phyloP scores from a whole-genome alignment of 2,888 invertebrate species.

The Pyrocoelia pectoralis region DNA sequence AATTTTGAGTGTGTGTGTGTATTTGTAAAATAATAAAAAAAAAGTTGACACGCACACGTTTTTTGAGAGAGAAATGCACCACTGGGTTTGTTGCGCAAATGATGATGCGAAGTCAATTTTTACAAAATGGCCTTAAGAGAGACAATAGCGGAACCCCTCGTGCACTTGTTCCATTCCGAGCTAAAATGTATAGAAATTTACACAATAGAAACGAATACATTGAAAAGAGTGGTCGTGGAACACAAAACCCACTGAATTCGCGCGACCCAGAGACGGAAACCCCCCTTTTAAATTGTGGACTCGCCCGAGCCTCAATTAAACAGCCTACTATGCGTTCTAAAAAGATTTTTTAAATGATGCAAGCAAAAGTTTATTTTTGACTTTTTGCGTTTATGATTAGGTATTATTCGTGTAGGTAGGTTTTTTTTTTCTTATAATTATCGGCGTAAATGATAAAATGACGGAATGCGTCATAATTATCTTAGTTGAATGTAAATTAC shows the following conservation, averaged over 20 bases:
- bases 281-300: constrained; percentile 54
- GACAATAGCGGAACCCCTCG: constrained; percentile 28
- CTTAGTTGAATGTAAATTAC: background rate
- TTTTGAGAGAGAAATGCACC: no score
- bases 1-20: background rate
- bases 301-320: constrained; percentile 59
- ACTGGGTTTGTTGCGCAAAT: constrained; percentile 14
- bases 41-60: constrained; percentile 18
- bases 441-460: background rate
- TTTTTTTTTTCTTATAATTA: background rate
- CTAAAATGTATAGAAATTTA: constrained; percentile 36
- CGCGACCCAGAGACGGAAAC: constrained; percentile 44
- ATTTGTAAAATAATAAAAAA: background rate
- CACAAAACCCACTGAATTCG: constrained; percentile 35
- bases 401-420: constrained; percentile 33
- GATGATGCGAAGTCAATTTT: constrained; percentile 28
- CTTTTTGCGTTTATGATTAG: constrained; percentile 37
- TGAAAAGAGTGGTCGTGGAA: constrained; percentile 38
- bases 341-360: constrained; percentile 48
- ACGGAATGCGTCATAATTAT: background rate
- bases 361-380: constrained; percentile 44
- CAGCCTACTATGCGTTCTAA: constrained; percentile 55
- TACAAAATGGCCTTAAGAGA: constrained; percentile 23
- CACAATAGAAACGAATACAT: constrained; percentile 39
- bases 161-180: constrained; percentile 36